A percentile compares a stretch with the other conserved stretches of the same genome.
phyloP scores from a whole-genome alignment of 2,888 invertebrate species.

The Lutraria lutraria region DNA sequence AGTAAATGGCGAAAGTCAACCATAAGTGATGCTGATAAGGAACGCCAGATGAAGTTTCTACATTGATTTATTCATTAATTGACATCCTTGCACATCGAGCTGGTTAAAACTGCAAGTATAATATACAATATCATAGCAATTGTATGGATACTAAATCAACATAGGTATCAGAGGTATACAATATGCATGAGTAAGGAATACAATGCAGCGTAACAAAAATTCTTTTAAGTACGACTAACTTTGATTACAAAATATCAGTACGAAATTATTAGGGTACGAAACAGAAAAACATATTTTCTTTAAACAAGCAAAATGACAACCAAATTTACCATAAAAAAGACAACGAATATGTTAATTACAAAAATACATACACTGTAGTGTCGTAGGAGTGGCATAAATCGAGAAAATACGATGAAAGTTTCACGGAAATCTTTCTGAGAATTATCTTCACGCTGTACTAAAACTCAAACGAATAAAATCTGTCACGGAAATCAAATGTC shows the following conservation, averaged over 20 bases:
- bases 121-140: neutral
- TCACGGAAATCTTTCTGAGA: neutral
- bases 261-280: neutral
- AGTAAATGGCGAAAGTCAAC: neutral
- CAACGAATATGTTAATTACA: neutral
- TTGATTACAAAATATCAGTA: neutral
- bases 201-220: neutral
- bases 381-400: neutral
- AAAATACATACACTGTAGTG: neutral
- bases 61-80: neutral
- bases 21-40: too few relatives aligned
- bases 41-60: neutral
- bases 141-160: slow-evolving; percentile 2
- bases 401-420: neutral
- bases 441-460: neutral
- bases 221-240: slow-evolving; percentile 1
- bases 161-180: neutral
- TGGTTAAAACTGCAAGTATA: slow-evolving; percentile 17
- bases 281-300: neutral
- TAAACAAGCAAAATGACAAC: neutral
- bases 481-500: neutral
- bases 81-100: slow-evolving; percentile 15
- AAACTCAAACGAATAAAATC: neutral
- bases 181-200: neutral
- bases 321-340: neutral